Evolutionary conservation across 92 coral and sea anemone species (phyloP).

Genomic region (Epizoanthus fatuus): DNA sequence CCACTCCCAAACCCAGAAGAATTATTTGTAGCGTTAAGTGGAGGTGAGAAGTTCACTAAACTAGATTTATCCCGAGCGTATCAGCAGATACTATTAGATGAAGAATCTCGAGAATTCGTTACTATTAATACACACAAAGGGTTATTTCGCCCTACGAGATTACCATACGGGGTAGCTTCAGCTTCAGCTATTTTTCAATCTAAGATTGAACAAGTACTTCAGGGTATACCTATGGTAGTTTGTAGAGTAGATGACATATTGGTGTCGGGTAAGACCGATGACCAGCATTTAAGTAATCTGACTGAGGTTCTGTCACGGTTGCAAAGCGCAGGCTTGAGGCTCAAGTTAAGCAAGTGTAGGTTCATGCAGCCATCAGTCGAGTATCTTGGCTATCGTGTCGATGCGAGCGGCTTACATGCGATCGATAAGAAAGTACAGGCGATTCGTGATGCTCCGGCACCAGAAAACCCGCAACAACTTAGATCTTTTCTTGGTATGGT

Average conservation of each 20-base stretch:
- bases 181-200: constrained; percentile 67
- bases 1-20: constrained; percentile 61
- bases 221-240: constrained; percentile 66
- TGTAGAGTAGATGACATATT: constrained; percentile 66
- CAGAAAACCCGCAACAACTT: no score
- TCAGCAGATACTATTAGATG: constrained; percentile 51
- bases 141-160: constrained; percentile 36
- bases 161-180: constrained; percentile 55
- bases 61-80: constrained; percentile 53
- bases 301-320: constrained; percentile 51
- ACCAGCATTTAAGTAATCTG: constrained; percentile 41
- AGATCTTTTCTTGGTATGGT: no score
- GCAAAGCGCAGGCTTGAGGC: constrained; percentile 51
- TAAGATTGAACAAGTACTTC: constrained; percentile 64
- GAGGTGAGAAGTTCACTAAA: constrained; percentile 54
- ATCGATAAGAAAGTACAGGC: no score
- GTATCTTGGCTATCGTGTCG: neutral
- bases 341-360: constrained; percentile 31
- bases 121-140: constrained; percentile 72
- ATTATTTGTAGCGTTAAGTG: neutral
- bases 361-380: no score
- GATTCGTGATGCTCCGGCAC: neutral
- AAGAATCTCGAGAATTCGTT: constrained; percentile 53
- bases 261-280: constrained; percentile 46
- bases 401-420: no score